A percentile compares a stretch with the other conserved stretches of the same genome.
Conservation (phyloP, 2,888 invertebrate species). For the Latrodectus hesperus region DNA sequence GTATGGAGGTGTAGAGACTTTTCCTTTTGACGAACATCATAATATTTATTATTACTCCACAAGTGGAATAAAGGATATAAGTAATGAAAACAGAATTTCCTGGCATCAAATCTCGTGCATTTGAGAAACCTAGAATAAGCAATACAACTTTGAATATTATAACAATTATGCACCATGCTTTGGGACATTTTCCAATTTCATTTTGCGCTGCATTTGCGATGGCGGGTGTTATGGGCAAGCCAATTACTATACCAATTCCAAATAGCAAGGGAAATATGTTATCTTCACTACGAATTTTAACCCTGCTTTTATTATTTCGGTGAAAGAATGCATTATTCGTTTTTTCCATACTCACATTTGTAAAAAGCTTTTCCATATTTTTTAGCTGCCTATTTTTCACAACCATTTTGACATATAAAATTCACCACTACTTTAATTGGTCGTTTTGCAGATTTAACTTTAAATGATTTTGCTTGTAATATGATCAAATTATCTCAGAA, state of each 20-base stretch:
- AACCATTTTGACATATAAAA: too few species aligned
- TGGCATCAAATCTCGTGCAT: neutral
- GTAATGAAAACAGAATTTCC: neutral
- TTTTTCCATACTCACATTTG: too few species aligned
- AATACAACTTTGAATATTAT: neutral
- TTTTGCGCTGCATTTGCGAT: neutral
- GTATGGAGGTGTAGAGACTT: neutral
- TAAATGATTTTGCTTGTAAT: too few species aligned
- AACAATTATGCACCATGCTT: neutral
- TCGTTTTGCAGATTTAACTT: too few species aligned
- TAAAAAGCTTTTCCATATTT: too few species aligned
- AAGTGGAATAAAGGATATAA: neutral
- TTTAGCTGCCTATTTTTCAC: too few species aligned
- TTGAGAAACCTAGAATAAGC: neutral
- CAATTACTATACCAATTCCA: neutral
- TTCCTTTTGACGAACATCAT: neutral
- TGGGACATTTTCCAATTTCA: neutral
- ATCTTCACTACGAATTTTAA: neutral
- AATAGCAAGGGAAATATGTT: neutral
- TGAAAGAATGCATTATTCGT: neutral
- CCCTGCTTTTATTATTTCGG: neutral
- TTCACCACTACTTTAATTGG: too few species aligned
- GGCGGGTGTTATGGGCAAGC: neutral
- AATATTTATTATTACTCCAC: neutral
- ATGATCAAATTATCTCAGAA: too few species aligned